Evolutionary conservation across 2,888 invertebrate genomes (phyloP).

Genomic region (Acronicta alni): DNA sequence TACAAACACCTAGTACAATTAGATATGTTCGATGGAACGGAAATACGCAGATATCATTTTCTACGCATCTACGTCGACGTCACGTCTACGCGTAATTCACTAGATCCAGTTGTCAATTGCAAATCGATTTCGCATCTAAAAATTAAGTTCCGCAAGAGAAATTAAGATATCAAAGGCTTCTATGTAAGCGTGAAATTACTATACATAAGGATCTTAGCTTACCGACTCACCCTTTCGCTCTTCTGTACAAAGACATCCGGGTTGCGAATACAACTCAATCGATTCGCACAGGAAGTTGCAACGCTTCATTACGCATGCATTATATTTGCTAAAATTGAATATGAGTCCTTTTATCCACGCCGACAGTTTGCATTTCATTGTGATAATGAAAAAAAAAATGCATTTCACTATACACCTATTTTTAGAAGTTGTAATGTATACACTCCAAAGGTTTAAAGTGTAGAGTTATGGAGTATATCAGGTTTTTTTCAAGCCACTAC

Average conservation of each 20-base stretch:
- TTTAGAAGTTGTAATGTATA: neutral
- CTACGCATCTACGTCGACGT: too few relatives aligned
- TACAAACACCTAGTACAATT: too few relatives aligned
- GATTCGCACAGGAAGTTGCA: slow-evolving; percentile 78
- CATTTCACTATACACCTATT: neutral
- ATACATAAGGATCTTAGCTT: slow-evolving; percentile 53
- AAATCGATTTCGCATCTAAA: slow-evolving; percentile 61
- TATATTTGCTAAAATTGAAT: slow-evolving; percentile 69
- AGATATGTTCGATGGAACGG: slow-evolving; percentile 7
- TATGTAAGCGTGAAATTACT: slow-evolving; percentile 68
- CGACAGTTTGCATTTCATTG: slow-evolving; percentile 68
- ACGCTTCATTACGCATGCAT: slow-evolving; percentile 81
- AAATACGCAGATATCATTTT: slow-evolving; percentile 13
- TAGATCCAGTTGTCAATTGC: slow-evolving; percentile 4
- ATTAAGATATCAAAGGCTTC: slow-evolving; percentile 49
- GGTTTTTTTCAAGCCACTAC: too few relatives aligned
- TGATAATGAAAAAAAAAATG: slow-evolving; percentile 18
- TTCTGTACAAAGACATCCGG: slow-evolving; percentile 82
- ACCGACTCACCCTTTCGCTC: slow-evolving; percentile 78
- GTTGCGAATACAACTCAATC: slow-evolving; percentile 80
- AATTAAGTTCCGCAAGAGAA: slow-evolving; percentile 41
- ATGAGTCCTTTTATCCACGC: slow-evolving; percentile 71
- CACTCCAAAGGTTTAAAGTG: neutral
- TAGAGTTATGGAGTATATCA: neutral
- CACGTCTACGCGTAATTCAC: slow-evolving; percentile 30